Evolutionary conservation across 2,888 invertebrate species (phyloP).

Genomic region (Elysia crispata): DNA sequence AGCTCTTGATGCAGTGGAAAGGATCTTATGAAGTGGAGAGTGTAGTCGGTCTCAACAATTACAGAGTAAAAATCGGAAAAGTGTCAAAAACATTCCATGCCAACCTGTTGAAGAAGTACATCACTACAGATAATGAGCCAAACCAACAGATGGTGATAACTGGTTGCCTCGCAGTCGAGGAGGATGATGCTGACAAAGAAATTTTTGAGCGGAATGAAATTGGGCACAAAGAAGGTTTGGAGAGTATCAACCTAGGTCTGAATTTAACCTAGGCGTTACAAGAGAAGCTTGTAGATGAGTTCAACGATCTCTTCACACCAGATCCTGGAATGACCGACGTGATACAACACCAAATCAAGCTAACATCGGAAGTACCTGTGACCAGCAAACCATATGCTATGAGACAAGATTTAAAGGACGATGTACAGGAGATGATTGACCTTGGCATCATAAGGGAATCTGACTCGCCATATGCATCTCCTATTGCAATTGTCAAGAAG

Average conservation of each 20-base stretch:
- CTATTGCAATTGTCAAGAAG: neutral
- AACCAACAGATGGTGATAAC: neutral
- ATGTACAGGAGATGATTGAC: neutral
- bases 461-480: neutral
- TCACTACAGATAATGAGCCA: neutral
- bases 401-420: neutral
- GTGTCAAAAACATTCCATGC: neutral
- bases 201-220: neutral
- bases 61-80: neutral
- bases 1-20: conserved; percentile 53
- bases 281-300: neutral
- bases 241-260: neutral
- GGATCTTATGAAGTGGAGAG: conserved; percentile 45
- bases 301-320: neutral
- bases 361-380: neutral
- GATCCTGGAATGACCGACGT: neutral
- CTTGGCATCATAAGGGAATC: neutral
- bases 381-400: neutral
- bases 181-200: neutral
- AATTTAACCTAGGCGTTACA: neutral
- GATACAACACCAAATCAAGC: neutral
- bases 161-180: neutral
- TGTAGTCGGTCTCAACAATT: neutral
- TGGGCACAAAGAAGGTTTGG: neutral
- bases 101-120: neutral